Base-by-base conservation (phyloP, 2,797 vertebrate species). In the Antennarius maculatus region DNA sequence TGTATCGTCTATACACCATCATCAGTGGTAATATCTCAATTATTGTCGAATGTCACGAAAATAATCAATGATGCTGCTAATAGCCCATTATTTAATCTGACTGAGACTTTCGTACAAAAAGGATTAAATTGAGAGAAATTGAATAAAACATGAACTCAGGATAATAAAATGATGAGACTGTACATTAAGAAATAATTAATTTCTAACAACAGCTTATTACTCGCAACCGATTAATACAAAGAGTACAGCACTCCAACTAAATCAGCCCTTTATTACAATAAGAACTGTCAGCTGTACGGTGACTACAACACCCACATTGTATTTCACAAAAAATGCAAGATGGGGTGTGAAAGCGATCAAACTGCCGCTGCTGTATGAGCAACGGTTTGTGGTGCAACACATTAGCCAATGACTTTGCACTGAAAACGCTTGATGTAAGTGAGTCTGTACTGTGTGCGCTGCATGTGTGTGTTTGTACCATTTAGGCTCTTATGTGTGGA, bases 301-400 rank as follows among this genome's bases (percentile, higher is more conserved):
- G 71, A 85, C 77, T 76, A 61, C 80, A 69, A 79, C 87, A 28
- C 88, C 82, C 88, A 89, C 81, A 48, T n/a, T 42, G 65, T 76
- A 76, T 71, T 82, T 69, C 79, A 79, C 81, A 84, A 77, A 23
- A 55, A 76, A 75, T 62, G 51, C 81, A 85, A 82, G 83, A 83
- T 83, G 79, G 69, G 56, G 69, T 89, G 89, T 75, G 79, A 90
- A 89, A 86, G 75, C 66, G 9, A 39, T 72, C 71, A 68, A 64
- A 77, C 45, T 58, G 56, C 69, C 55, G 68, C 67, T 64, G 63
- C 42, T 37, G 58, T 18, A 65, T 80, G 83, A 88, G 80, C 79
- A 80, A 85, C 60, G 47, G 54, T 29, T 61, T 51, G 75, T 76
- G 80, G 72, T 27, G 55, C 27, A 65, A 56, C 48, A 69, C 52